Conservation (phyloP, 2,888 invertebrate genomes). For the Psylliodes chrysocephalus region DNA sequence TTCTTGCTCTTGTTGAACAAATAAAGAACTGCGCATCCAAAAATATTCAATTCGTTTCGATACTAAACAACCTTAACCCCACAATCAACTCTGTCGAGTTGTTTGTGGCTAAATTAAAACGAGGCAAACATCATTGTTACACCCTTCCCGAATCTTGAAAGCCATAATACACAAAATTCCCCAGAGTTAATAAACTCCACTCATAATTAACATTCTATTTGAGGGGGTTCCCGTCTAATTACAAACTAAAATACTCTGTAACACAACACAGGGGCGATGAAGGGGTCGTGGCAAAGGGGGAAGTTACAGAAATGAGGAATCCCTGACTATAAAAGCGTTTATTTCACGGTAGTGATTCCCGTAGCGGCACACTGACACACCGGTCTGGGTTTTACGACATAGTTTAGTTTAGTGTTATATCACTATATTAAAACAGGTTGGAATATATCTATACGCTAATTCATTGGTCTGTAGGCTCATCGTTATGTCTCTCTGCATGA, state of each 20-base stretch:
- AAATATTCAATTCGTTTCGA: too few relatives aligned
- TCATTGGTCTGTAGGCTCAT: too few relatives aligned
- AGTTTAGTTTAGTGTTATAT: neutral
- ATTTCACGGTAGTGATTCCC: neutral
- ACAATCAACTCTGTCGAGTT: too few relatives aligned
- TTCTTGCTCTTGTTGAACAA: too few relatives aligned
- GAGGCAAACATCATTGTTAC: too few relatives aligned
- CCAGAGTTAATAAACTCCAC: constrained; percentile 8
- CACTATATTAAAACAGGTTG: too few relatives aligned
- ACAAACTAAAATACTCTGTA: constrained; percentile 6
- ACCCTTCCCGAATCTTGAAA: neutral
- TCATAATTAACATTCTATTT: constrained; percentile 18
- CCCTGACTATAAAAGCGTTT: neutral
- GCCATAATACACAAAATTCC: neutral
- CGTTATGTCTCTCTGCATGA: too few relatives aligned
- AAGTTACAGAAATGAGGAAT: neutral
- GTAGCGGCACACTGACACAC: neutral
- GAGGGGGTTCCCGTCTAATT: constrained; percentile 10
- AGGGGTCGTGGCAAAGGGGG: neutral
- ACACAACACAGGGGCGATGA: constrained; percentile 2
- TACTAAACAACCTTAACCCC: too few relatives aligned
- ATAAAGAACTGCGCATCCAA: too few relatives aligned
- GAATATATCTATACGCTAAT: too few relatives aligned
- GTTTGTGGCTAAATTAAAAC: neutral
- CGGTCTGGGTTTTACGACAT: neutral